phyloP scores from a whole-genome alignment of 2,113 vertebrate genomes.

The Hepsetus odoe region DNA sequence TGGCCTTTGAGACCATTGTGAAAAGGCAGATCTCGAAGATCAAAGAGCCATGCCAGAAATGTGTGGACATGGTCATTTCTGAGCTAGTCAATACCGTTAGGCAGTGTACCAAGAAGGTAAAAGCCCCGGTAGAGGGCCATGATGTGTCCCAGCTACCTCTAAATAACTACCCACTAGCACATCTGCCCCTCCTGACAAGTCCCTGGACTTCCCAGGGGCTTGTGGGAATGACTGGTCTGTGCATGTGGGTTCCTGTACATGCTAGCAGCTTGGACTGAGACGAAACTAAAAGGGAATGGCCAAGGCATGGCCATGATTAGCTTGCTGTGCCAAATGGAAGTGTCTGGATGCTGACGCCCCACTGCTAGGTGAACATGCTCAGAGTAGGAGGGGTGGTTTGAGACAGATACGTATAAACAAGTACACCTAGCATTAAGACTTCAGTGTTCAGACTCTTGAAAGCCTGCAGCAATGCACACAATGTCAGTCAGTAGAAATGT shows the following conservation, averaged over 20 bases:
- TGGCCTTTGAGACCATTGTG: conserved; percentile 99
- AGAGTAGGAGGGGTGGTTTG: background rate
- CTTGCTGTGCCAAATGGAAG: conserved; percentile 58
- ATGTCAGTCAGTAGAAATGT: conserved; percentile 47
- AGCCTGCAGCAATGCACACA: conserved; percentile 65
- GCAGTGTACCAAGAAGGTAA: conserved; percentile 98
- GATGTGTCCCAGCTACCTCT: conserved; percentile 50
- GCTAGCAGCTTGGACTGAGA: conserved; percentile 53
- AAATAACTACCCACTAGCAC: conserved; percentile 11
- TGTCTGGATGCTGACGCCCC: conserved; percentile 67
- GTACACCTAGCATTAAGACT: conserved; percentile 51
- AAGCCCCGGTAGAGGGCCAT: conserved; percentile 68
- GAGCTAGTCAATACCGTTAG: conserved; percentile 99
- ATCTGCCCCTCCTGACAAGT: conserved; percentile 26
- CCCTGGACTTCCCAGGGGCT: conserved; percentile 53
- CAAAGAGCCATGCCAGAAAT: conserved; percentile 99
- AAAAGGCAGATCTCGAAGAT: conserved; percentile 99
- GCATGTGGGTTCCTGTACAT: conserved; percentile 37
- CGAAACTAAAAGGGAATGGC: conserved; percentile 62
- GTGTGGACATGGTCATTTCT: conserved; percentile 99
- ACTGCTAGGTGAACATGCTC: conserved; percentile 57
- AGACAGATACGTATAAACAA: background rate
- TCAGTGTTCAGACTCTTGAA: conserved; percentile 65
- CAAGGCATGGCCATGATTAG: conserved; percentile 45
- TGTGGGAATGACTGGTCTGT: conserved; percentile 56